A percentile compares a stretch with the other conserved stretches of the same genome.
Evolutionary conservation across 1,140 invertebrate species (phyloP).

Genomic region (Drosophila triauraria): DNA sequence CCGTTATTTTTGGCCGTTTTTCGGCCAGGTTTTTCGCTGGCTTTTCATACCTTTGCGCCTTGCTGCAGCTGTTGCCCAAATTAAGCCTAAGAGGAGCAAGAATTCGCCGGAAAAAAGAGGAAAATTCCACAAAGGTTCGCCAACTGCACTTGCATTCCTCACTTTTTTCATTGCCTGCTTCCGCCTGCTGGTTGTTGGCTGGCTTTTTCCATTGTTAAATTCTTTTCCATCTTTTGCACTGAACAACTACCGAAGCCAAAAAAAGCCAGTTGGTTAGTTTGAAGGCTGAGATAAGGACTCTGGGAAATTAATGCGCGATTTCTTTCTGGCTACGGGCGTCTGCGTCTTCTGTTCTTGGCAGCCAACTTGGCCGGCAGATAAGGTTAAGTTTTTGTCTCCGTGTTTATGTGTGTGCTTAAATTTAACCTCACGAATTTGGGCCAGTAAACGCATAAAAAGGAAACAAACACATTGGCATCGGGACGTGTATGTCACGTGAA

Average conservation of each 20-base stretch:
- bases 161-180: slow-evolving; percentile 3
- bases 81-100: slow-evolving; percentile 42
- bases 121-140: slow-evolving; percentile 41
- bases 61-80: slow-evolving; percentile 35
- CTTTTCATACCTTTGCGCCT: slow-evolving; percentile 49
- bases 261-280: slow-evolving; percentile 48
- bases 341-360: slow-evolving; percentile 37
- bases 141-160: slow-evolving; percentile 65
- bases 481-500: slow-evolving; percentile 54
- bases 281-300: slow-evolving; percentile 63
- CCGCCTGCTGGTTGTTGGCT: neutral
- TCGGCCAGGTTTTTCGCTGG: slow-evolving; percentile 27
- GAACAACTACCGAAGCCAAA: slow-evolving; percentile 25
- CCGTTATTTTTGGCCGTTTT: slow-evolving; percentile 24
- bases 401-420: slow-evolving; percentile 45
- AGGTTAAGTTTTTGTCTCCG: slow-evolving; percentile 32
- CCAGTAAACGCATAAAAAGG: slow-evolving; percentile 52
- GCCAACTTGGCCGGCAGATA: slow-evolving; percentile 34
- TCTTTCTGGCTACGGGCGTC: slow-evolving; percentile 17
- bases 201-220: slow-evolving; percentile 6
- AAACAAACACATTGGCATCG: slow-evolving; percentile 26
- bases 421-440: slow-evolving; percentile 70
- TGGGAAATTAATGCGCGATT: slow-evolving; percentile 52
- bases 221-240: slow-evolving; percentile 22
- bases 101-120: slow-evolving; percentile 25